Conservation (phyloP, 1,140 invertebrate genomes). For the Bombus vancouverensis region DNA sequence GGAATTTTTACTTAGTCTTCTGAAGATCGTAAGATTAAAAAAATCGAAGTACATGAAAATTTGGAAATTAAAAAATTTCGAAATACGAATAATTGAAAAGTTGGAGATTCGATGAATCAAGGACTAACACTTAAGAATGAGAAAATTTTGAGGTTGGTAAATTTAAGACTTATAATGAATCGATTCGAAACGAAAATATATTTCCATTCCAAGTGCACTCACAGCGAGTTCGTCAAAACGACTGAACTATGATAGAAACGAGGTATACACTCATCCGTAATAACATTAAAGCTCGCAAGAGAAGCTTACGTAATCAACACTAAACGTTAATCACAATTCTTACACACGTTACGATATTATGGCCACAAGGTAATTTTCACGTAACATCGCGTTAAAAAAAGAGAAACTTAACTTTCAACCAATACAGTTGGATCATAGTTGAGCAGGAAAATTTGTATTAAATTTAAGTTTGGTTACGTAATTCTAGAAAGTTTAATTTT, state of each 20-base stretch:
- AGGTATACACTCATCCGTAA: not conserved
- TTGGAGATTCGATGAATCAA: no score
- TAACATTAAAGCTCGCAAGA: not conserved
- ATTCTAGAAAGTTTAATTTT: not conserved
- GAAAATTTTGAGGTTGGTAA: fast-evolving
- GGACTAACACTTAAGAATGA: no score
- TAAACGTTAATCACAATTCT: conserved; percentile 8
- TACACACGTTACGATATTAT: not conserved
- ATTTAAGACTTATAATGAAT: not conserved
- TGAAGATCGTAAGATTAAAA: no score
- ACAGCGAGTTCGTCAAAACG: conserved; percentile 1
- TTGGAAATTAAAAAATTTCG: not conserved
- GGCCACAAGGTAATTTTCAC: not conserved
- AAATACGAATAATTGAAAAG: not conserved
- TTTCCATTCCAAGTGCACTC: not conserved
- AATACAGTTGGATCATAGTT: not conserved
- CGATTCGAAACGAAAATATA: not conserved
- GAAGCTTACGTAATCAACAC: not conserved
- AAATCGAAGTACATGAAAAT: not conserved
- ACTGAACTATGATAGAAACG: not conserved
- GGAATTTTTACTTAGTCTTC: no score
- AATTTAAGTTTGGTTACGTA: not conserved
- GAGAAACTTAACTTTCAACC: not conserved
- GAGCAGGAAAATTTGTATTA: not conserved
- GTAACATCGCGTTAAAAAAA: not conserved